These are phyloP conservation scores for Trichomalopsis sarcophagae DNA, from an alignment of 1,140 invertebrate genomes.

Conservation along the genomic window DNA sequence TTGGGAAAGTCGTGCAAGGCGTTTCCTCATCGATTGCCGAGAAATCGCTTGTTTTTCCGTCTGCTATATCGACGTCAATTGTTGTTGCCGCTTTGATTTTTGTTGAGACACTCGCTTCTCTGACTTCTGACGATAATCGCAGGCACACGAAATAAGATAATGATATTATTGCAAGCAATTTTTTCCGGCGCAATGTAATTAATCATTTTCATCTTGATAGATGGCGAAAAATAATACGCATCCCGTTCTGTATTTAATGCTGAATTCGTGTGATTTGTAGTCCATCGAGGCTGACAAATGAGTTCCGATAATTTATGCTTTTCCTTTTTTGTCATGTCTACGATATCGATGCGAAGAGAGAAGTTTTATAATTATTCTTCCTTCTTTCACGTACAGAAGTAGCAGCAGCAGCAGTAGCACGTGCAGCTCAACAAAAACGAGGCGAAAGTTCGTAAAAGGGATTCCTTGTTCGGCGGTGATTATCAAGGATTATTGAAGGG, in stretches of 20 bases:
- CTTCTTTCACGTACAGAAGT: background rate
- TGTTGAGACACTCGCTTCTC: background rate
- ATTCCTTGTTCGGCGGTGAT: constrained; percentile 60
- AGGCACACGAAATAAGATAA: too few relatives aligned
- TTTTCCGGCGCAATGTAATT: too few relatives aligned
- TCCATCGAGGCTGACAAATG: background rate
- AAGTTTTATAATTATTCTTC: constrained; percentile 34
- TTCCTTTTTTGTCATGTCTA: background rate
- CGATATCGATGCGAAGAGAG: background rate
- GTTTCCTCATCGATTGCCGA: constrained; percentile 9
- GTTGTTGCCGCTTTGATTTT: background rate
- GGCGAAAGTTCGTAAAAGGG: constrained; percentile 58
- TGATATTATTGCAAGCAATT: too few relatives aligned
- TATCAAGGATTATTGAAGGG: constrained; percentile 60
- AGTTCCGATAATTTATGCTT: background rate
- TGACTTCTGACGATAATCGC: too few relatives aligned
- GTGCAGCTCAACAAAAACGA: constrained; percentile 50
- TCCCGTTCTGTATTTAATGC: background rate
- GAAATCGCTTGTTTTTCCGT: background rate
- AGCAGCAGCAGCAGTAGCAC: background rate
- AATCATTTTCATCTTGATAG: background rate
- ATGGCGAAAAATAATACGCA: background rate
- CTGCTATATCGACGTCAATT: background rate
- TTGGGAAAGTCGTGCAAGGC: background rate
- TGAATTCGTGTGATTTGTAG: background rate